Base-by-base conservation (phyloP, 2,888 invertebrate genomes). In the Leptopterna dolabrata region DNA sequence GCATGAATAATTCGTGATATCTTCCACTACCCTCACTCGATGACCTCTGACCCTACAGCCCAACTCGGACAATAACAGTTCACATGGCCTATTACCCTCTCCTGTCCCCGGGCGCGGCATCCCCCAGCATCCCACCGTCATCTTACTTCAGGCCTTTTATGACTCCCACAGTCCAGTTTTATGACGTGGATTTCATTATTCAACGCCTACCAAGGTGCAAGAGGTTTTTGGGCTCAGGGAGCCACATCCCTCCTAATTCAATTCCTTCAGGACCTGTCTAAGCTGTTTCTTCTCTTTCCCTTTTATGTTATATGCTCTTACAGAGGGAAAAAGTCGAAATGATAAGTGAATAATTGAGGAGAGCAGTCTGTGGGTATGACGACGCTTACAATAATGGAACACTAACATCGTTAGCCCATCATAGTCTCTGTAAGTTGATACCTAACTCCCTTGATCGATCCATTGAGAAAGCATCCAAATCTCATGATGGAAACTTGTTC, bases 1-100 rank as follows among this genome's bases (percentile, higher is more conserved):
- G 83, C 70, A 83, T 83, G 83, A 83, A 83, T 83, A 83, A 83
- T 83, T 83, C 83, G 83, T 83, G 83, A 83, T 83, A 83, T 83
- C 70, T 83, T 83, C 16, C 14, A n/a, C 45, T 78, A 55, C 70
- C 70, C 83, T 70, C 55, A n/a, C 55, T 29, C 70, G 70, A 83
- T 83, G 83, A 83, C 83, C 83, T 43, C 43, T 83, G 83, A 36
- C 63, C 83, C 83, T 70, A 7, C 70, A 51, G 41, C 29, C 30
- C 19, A n/a, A 7, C 41, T 9, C 19, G 41, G 78, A 83, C 83
- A 70, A 83, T 83, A 83, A 83, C 83, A 83, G 70, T 83, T 70
- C 43, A 55, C 51, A 81, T 55, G 81, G 81, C 63, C 83, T 83
- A 83, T 83, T 83, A 83, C 83, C 63, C 70, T 43, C 83, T 63